Evolutionary conservation across 2,888 invertebrate species (phyloP), one percentile per base, ranked within the genome.

Genomic region (Ischnus inquisitorius): DNA sequence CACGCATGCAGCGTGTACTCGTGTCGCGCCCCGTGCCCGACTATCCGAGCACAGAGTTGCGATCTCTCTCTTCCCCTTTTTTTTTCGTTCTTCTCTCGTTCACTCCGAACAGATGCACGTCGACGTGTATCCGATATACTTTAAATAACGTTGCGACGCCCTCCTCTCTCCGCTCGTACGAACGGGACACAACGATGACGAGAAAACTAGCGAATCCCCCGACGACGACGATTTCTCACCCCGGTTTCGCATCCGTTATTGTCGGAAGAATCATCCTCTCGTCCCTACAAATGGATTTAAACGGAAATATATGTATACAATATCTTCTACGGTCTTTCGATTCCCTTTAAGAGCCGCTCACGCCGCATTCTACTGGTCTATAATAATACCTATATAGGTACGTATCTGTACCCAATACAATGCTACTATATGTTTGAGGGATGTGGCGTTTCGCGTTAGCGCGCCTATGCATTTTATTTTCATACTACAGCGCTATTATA

Each of bases 11-110:
- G 25, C 81, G 77, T 80, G 72, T 72, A 83, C 82, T 85, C 85
- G 79, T 85, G 83, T 83, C 78, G 83, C 78, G 60, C 72, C 82
- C 78, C 74, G 62, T 74, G 81, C 83, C 77, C 68, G 68, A 90
- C 89, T 84, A 89, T 89, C 89, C 90, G 90, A 92, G 91, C 90
- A 92, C 90, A 90, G 90, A 89, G 89, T 90, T 71, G 90, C 88
- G 89, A 90, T 86, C 88, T 88, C 88, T 88, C 88, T 88, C 88
- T 48, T 51, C 19, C 54, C 65, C 34, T 39, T 76, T 62, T 81
- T 69, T 54, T 19, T 43, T 65, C 62, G 51, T 28, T 64, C 28
- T 77, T 78, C 72, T 72, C 78, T 79, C 81, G 71, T 82, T 76
- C 69, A 62, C 78, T 65, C 60, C 14, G 81, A 75, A 82, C 84